Evolutionary conservation across 2,797 vertebrate species (phyloP), one percentile per base, ranked within the genome.

Genomic region (Alcedo quadribrachys): DNA sequence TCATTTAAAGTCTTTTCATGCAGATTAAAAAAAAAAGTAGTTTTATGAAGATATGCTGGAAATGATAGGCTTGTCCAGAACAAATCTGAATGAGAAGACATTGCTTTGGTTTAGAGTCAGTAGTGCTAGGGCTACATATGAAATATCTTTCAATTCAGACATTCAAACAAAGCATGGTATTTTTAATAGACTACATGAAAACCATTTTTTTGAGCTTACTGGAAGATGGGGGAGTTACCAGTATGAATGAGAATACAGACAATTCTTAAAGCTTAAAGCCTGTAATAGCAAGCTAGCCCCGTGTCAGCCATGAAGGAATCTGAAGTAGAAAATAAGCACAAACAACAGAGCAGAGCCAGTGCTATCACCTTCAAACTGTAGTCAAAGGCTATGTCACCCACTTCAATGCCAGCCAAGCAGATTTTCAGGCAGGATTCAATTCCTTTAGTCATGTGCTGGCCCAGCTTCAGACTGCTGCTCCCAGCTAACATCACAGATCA

Each of bases 401-500:
- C 63, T 62, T 24, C 28, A 76, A 6, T 15, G 43, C 46, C 68
- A 89, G 67, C 15, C 89, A 87, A 1, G 0, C 4, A 53, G 53
- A 43, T 8, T 12, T 62, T 55, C 60, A 80, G n/a, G n/a, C 18
- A 92, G 35, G 21, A 87, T 37, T 54, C 2, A 4, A n/a, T 50
- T 68, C 53, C 70, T 87, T 88, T 15, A 84, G 50, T 28, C 87
- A 70, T 16, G 33, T 5, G 2, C 1, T 61, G 54, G 35, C 43
- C 35, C 28, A 74, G 68, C 20, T 90, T 69, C 65, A 37, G 37
- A 43, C 15, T 54, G 14, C 43, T 46, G 28, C 10, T 81, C 71
- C 55, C 65, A 73, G 13, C 63, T 62, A 78, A 69, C 24, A 22
- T 1, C 0, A 1, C 13, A 11, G 24, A 70, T 7, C 3, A 0